Percentiles rank a stretch among this genome's conserved stretches.
phyloP scores from a whole-genome alignment of 2,888 invertebrate genomes.

The Hemithea aestivaria region DNA sequence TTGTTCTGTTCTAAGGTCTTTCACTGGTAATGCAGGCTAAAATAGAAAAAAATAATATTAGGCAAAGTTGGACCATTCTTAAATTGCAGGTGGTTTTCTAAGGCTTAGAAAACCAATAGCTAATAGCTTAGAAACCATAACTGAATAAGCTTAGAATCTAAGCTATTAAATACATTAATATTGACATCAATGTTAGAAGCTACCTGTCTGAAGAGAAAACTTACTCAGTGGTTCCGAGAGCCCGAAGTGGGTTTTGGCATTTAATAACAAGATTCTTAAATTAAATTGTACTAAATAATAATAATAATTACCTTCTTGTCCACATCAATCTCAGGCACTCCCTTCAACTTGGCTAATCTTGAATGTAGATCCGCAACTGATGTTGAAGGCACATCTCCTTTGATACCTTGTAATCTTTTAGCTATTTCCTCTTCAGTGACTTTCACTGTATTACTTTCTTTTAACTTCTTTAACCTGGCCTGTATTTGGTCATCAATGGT shows the following conservation, averaged over 20 bases:
- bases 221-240: too few species aligned
- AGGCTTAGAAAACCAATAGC: too few species aligned
- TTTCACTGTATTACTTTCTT: conserved; percentile 62
- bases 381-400: conserved; percentile 59
- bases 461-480: conserved; percentile 83
- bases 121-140: too few species aligned
- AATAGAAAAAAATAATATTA: conserved; percentile 20
- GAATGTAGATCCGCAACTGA: conserved; percentile 82
- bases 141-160: too few species aligned
- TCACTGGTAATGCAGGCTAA: conserved; percentile 61
- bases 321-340: conserved; percentile 56
- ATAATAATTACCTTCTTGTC: conserved; percentile 45
- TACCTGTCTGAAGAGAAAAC: too few species aligned
- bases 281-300: too few species aligned
- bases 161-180: too few species aligned
- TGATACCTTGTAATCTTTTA: conserved; percentile 53
- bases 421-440: conserved; percentile 45
- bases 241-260: too few species aligned
- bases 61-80: too few species aligned
- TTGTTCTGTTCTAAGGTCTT: conserved; percentile 82
- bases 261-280: too few species aligned
- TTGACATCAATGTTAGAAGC: too few species aligned
- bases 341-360: conserved; percentile 84
- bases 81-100: too few species aligned
- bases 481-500: conserved; percentile 81